Conservation (phyloP, 92 coral and sea anemone species). For the Galaxea fascicularis region DNA sequence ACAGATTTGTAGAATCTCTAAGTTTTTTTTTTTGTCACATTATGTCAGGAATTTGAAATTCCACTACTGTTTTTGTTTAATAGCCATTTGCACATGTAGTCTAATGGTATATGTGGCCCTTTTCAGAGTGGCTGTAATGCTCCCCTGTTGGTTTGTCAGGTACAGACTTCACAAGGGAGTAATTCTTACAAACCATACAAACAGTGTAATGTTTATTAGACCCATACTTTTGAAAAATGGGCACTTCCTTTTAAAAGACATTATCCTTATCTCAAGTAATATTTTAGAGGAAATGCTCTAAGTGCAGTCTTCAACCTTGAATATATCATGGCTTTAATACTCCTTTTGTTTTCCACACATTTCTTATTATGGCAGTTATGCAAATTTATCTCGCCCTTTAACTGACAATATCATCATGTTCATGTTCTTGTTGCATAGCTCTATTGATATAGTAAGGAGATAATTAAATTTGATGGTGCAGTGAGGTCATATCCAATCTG, state of each 20-base stretch:
- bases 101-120: not conserved
- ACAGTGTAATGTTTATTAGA: not conserved
- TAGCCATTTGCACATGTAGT: not conserved
- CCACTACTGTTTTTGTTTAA: not conserved
- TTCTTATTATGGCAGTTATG: not conserved
- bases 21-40: too few relatives aligned
- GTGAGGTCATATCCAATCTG: not conserved
- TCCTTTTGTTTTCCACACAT: not conserved
- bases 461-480: not conserved
- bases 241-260: not conserved
- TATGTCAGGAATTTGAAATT: not conserved
- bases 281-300: not conserved
- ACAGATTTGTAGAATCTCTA: too few relatives aligned
- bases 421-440: not conserved
- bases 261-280: not conserved
- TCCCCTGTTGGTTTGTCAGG: constrained; percentile 19
- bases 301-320: not conserved
- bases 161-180: constrained; percentile 3
- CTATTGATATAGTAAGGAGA: not conserved
- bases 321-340: not conserved
- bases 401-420: not conserved
- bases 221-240: constrained; percentile 8
- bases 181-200: not conserved
- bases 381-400: not conserved
- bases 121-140: not conserved